Conservation (phyloP, 2,888 invertebrate species). For the Meiosimyza platycephala region DNA sequence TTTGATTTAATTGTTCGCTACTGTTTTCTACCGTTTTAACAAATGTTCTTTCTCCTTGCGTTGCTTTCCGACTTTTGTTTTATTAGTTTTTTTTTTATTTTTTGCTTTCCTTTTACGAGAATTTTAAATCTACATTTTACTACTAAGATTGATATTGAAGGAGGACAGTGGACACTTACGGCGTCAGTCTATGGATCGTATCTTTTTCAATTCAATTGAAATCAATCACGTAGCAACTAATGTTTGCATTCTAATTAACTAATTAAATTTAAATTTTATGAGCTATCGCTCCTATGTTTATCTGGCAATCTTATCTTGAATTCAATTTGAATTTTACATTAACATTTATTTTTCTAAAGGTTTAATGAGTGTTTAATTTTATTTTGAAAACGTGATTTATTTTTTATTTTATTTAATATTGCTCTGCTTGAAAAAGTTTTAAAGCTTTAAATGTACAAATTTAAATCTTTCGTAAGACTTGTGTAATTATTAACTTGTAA, state of each 20-base stretch:
- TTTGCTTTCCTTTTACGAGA: not conserved
- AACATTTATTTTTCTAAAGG: too few relatives aligned
- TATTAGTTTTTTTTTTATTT: not conserved
- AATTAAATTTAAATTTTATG: constrained; percentile 4
- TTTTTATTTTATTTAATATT: too few relatives aligned
- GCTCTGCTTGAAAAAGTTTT: too few relatives aligned
- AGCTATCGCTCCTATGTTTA: not conserved
- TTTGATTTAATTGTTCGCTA: constrained; percentile 2
- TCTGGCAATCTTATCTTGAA: not conserved
- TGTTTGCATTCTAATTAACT: constrained; percentile 13
- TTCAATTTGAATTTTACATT: not conserved
- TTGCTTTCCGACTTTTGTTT: not conserved
- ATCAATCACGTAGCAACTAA: constrained; percentile 23
- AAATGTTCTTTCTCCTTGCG: constrained; percentile 13
- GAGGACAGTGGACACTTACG: too few relatives aligned
- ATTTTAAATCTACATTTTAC: not conserved
- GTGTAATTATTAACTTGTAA: too few relatives aligned
- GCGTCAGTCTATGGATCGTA: not conserved
- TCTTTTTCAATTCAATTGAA: constrained; percentile 13
- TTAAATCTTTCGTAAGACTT: too few relatives aligned
- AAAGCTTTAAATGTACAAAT: too few relatives aligned
- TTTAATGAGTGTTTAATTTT: too few relatives aligned
- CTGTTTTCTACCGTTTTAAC: constrained; percentile 5
- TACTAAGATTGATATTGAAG: not conserved
- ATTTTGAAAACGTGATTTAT: too few relatives aligned